These are phyloP conservation scores for Sminthopsis crassicaudata DNA, from an alignment of 2,113 vertebrate species.

Conservation along the genomic window DNA sequence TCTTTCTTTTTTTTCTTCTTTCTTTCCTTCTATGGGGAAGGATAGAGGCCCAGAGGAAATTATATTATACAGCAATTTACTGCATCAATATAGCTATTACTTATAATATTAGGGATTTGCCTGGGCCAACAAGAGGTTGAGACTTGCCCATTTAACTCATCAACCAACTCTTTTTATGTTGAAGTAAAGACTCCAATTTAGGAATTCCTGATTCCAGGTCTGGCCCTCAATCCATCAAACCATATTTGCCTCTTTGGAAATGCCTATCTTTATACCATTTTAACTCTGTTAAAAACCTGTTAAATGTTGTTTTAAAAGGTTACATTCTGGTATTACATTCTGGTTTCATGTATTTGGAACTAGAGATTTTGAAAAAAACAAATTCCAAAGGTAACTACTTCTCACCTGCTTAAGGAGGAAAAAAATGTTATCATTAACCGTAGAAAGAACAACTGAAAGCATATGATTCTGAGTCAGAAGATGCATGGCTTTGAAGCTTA, in stretches of 20 bases:
- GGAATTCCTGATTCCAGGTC: background rate
- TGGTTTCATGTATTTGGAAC: constrained; percentile 24
- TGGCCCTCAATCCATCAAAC: background rate
- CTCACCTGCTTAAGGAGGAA: constrained; percentile 6
- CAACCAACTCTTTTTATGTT: background rate
- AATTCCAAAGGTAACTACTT: background rate
- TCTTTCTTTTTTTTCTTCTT: too few relatives aligned
- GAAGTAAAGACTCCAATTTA: background rate
- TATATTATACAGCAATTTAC: background rate
- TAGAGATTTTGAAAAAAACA: background rate
- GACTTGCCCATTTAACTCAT: background rate
- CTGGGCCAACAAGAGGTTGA: background rate
- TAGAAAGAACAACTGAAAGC: background rate
- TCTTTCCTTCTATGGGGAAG: background rate
- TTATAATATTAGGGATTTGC: background rate
- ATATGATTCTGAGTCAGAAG: background rate
- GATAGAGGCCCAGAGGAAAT: too few relatives aligned
- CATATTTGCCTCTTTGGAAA: background rate
- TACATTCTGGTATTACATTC: constrained; percentile 24
- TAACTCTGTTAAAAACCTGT: constrained; percentile 24
- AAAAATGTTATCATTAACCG: background rate
- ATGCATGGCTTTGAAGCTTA: background rate
- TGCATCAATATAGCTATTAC: background rate
- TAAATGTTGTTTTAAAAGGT: constrained; percentile 43
- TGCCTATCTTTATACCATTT: constrained; percentile 17